Evolutionary conservation across 2,797 vertebrate species (phyloP).

Genomic region (Helostoma temminkii): DNA sequence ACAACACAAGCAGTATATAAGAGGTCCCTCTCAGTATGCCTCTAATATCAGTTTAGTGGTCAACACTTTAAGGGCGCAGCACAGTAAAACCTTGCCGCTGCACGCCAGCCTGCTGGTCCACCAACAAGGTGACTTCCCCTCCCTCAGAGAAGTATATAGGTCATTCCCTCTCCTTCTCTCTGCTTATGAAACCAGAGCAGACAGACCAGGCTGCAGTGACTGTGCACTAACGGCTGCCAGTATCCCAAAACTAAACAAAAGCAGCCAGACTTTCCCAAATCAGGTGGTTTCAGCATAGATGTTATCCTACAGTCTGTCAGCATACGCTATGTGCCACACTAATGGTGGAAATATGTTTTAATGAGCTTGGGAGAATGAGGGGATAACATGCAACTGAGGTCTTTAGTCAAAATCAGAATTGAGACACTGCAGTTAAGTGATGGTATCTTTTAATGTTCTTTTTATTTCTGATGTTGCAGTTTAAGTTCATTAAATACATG

Average conservation of each 20-base stretch:
- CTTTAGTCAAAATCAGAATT: conserved; percentile 23
- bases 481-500: conserved; percentile 26
- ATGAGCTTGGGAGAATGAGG: conserved; percentile 7
- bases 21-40: conserved; percentile 33
- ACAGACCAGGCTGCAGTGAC: conserved; percentile 78
- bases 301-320: conserved; percentile 16
- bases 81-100: conserved; percentile 67
- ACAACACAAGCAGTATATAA: conserved; percentile 22
- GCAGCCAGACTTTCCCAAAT: conserved; percentile 55
- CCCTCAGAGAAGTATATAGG: conserved; percentile 82
- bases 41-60: conserved; percentile 52
- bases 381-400: conserved; percentile 5
- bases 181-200: conserved; percentile 83
- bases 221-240: conserved; percentile 72
- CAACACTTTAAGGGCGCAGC: conserved; percentile 63
- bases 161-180: conserved; percentile 75
- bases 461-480: conserved; percentile 32
- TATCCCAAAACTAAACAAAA: conserved; percentile 63
- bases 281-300: conserved; percentile 35
- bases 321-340: background rate
- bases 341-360: conserved; percentile 10
- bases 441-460: conserved; percentile 18
- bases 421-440: conserved; percentile 20
- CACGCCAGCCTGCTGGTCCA: conserved; percentile 67
- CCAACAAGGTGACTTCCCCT: conserved; percentile 86